phyloP scores from a whole-genome alignment of 2,888 invertebrate genomes.

The Phortica okadai region DNA sequence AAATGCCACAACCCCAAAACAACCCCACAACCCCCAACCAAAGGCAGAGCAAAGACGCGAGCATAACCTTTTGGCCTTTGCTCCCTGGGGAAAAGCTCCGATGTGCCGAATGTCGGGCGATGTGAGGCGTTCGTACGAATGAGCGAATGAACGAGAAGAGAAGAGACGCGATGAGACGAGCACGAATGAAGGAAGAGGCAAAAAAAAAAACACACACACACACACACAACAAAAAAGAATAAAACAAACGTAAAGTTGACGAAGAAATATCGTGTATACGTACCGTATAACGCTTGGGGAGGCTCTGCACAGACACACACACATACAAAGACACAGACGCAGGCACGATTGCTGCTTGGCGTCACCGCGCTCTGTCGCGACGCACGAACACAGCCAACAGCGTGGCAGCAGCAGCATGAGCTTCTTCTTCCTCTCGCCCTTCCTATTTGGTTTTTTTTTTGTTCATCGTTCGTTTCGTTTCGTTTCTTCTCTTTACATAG shows the following conservation, averaged over 20 bases:
- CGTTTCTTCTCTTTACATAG: neutral
- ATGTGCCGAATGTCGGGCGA: neutral
- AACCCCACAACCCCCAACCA: neutral
- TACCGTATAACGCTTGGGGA: conserved; percentile 14
- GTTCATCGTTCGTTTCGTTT: neutral
- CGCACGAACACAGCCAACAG: conserved; percentile 22
- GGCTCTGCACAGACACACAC: conserved; percentile 8
- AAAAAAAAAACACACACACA: neutral
- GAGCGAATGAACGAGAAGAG: neutral
- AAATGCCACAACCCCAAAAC: neutral
- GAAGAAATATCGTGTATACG: conserved; percentile 8
- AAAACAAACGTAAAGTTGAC: neutral
- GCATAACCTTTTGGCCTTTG: conserved; percentile 30
- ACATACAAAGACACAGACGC: neutral
- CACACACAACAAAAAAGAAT: neutral
- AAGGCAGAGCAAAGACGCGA: neutral
- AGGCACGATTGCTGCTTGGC: neutral
- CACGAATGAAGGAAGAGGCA: neutral
- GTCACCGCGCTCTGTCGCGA: neutral
- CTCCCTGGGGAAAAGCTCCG: conserved; percentile 14
- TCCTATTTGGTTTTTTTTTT: neutral
- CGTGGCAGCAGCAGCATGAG: neutral
- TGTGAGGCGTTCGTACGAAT: neutral
- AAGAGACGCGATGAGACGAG: neutral
- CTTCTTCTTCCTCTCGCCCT: neutral